phyloP scores from a whole-genome alignment of 2,113 vertebrate species.

The Sphaerodactylus townsendi region DNA sequence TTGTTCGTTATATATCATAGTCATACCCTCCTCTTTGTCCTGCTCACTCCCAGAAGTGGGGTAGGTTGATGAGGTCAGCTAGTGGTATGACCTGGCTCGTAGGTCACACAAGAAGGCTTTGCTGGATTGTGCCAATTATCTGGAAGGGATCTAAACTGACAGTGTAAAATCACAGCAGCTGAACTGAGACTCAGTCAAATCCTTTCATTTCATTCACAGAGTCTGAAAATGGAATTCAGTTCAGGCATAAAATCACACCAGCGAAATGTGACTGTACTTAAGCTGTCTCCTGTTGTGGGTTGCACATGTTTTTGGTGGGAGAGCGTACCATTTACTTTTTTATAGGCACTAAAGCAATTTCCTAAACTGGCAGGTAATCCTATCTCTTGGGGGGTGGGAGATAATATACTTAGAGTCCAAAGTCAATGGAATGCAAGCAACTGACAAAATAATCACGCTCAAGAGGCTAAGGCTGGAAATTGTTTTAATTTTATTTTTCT shows the following conservation, averaged over 20 bases:
- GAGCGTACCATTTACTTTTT: neutral
- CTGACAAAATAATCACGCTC: constrained; percentile 18
- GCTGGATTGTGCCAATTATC: neutral
- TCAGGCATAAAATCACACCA: constrained; percentile 17
- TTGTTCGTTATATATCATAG: no score
- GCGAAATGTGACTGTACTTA: neutral
- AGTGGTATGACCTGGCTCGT: neutral
- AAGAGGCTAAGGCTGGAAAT: constrained; percentile 1
- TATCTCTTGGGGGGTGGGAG: neutral
- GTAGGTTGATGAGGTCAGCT: neutral
- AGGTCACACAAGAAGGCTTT: neutral
- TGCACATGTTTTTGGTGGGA: neutral
- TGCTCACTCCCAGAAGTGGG: neutral
- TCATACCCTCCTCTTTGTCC: no score
- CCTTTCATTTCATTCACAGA: constrained; percentile 4
- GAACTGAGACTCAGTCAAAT: neutral
- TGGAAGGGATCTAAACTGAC: neutral
- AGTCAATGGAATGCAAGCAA: constrained; percentile 2
- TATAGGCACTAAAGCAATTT: neutral
- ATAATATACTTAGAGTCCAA: constrained; percentile 6
- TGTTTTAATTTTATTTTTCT: neutral
- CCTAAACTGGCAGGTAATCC: neutral
- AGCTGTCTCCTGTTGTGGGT: neutral
- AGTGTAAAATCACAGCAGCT: neutral
- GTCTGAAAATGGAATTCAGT: constrained; percentile 18